Conservation (phyloP, 2,888 invertebrate genomes). For the Lomographa bimaculata region DNA sequence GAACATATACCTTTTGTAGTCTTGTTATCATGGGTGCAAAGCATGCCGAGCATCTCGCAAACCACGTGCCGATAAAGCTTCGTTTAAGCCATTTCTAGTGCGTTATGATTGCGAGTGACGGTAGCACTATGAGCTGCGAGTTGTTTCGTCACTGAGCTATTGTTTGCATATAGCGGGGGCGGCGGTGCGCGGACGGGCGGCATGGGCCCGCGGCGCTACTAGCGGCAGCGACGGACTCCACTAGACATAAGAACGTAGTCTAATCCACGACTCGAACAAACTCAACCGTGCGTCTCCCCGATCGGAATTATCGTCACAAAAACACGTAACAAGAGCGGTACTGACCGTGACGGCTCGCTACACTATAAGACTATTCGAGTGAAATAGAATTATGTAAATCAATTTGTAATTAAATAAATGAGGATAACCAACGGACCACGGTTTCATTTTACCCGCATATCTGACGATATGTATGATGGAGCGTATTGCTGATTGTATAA, state of each 20-base stretch:
- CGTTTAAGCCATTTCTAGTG: no score
- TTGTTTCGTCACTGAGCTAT: constrained; percentile 38
- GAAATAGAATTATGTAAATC: constrained; percentile 54
- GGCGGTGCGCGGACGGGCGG: constrained; percentile 61
- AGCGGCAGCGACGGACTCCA: constrained; percentile 38
- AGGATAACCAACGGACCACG: constrained; percentile 50
- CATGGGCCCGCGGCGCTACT: constrained; percentile 75
- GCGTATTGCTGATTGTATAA: constrained; percentile 36
- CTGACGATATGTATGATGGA: constrained; percentile 1
- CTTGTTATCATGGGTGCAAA: no score
- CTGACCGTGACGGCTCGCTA: constrained; percentile 9
- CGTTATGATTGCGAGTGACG: no score
- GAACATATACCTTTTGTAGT: no score
- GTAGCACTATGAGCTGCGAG: no score
- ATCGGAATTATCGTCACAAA: constrained; percentile 35
- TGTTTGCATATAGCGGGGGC: constrained; percentile 59
- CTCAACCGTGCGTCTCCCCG: constrained; percentile 28
- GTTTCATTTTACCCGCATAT: constrained; percentile 53
- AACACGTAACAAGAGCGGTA: constrained; percentile 20
- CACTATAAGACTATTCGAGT: constrained; percentile 34
- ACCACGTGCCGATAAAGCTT: no score
- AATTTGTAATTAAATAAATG: constrained; percentile 57
- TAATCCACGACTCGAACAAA: constrained; percentile 41
- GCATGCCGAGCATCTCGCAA: no score
- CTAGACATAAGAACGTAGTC: constrained; percentile 39